These are phyloP conservation scores for Drepanosiphum platanoidis DNA, from an alignment of 2,888 invertebrate species.

Conservation along the genomic window DNA sequence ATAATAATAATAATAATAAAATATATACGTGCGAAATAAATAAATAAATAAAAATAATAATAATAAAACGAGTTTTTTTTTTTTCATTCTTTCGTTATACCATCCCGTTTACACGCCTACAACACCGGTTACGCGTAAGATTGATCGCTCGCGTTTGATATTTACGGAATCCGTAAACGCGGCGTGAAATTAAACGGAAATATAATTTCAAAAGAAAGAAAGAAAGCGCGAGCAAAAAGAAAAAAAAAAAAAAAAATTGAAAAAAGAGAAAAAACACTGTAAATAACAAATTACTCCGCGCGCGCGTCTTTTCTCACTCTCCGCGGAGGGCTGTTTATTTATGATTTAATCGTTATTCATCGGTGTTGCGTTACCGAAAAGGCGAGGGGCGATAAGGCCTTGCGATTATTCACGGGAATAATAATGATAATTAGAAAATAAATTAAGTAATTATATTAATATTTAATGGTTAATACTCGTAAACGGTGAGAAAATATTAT, in stretches of 20 bases:
- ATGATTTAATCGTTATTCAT: constrained; percentile 11
- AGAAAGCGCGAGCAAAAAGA: no score
- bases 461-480: no score
- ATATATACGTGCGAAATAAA: not conserved
- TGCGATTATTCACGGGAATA: no score
- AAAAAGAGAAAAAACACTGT: not conserved
- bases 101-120: no score
- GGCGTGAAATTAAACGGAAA: not conserved
- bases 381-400: no score
- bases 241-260: no score
- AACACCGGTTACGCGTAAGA: constrained; percentile 21
- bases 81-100: no score
- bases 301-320: not conserved
- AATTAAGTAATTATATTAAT: no score
- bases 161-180: constrained; percentile 19
- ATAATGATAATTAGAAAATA: no score
- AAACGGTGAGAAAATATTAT: no score
- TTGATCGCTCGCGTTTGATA: constrained; percentile 17
- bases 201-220: no score
- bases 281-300: not conserved
- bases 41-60: constrained; percentile 21
- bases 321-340: not conserved
- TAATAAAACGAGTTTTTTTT: not conserved
- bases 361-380: not conserved
- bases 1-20: not conserved